Conservation (phyloP, 2,797 vertebrate species). For the Australoheros facetus region DNA sequence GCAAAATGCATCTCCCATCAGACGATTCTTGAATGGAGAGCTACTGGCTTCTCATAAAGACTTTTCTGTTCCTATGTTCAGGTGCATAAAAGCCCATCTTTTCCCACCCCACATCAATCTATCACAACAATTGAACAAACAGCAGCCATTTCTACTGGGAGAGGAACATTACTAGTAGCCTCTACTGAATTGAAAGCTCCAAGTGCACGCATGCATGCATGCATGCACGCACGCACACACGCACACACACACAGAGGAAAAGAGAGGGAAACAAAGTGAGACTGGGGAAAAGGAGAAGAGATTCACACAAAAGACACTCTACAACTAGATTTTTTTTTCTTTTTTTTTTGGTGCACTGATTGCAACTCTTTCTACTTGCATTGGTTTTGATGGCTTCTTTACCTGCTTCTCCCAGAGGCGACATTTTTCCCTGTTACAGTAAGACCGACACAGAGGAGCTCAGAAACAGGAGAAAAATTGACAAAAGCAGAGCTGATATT, state of each 20-base stretch:
- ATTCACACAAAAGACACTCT: constrained; percentile 60
- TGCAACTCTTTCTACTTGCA: constrained; percentile 71
- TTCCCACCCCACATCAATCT: constrained; percentile 72
- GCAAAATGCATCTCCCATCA: constrained; percentile 63
- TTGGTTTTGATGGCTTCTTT: constrained; percentile 78
- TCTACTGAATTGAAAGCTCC: constrained; percentile 67
- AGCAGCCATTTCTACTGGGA: constrained; percentile 72
- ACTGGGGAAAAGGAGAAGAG: constrained; percentile 46
- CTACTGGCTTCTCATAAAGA: constrained; percentile 71
- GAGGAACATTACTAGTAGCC: constrained; percentile 70
- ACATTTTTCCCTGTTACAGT: constrained; percentile 70
- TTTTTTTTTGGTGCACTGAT: constrained; percentile 52
- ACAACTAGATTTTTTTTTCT: background rate
- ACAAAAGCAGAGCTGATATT: constrained; percentile 74
- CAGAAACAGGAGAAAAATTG: constrained; percentile 62
- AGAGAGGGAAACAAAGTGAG: constrained; percentile 50
- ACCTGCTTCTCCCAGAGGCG: constrained; percentile 77
- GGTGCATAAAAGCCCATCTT: constrained; percentile 73
- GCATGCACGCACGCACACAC: constrained; percentile 8
- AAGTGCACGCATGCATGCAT: constrained; percentile 18
- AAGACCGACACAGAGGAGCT: constrained; percentile 62
- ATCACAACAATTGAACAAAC: constrained; percentile 79
- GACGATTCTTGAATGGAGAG: constrained; percentile 56
- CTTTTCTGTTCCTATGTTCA: constrained; percentile 70
- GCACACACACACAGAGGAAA: constrained; percentile 6